Base-by-base conservation (phyloP, 1,140 invertebrate genomes). In the Pogonomyrmex barbatus region DNA sequence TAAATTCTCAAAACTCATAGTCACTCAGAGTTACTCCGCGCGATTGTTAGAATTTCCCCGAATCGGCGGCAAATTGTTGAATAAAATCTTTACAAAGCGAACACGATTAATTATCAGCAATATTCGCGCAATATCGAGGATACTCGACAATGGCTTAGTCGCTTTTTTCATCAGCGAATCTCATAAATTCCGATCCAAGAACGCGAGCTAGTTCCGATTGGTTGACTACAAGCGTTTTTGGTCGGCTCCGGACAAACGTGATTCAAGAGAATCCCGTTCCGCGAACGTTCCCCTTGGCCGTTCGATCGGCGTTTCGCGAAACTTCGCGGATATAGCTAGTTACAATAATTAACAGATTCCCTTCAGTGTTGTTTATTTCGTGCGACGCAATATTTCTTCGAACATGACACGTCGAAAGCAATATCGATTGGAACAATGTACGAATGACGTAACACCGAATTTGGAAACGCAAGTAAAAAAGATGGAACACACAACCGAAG, bases 101-200 rank as follows among this genome's bases (percentile, higher is more conserved):
- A 14, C 1, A 42, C 14, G 12, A 58, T 17, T n/a, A 39, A 45
- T 58, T 39, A 63, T 68, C 36, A 30, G 14, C n/a, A 12, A 68
- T 17, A 8, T 14, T 24, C 4, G 10, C 30, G 12, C 6, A 17
- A 56, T 9, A 52, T 24, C 24, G 24, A 33, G 4, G 12, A 67
- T 12, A 9, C 39, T 12, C 12, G 42, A 47, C 24, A 47, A 63
- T 36, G 8, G 36, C 14, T 4, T 56, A 58, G 2, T 36, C 70
- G 33, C 5, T 67, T 54, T 36, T 54, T 63, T 39, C 10, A n/a
- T 36, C 30, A n/a, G 2, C 4, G 39, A 14, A n/a, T 52, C 78
- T 14, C 24, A 36, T 58, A 82, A 45, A 71, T 70, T 70, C 8
- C 17, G 3, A 67, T 79, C 60, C 47, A 39, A 14, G 52, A 70